Evolutionary conservation across 2,888 invertebrate species (phyloP).

Genomic region (Belgica antarctica): DNA sequence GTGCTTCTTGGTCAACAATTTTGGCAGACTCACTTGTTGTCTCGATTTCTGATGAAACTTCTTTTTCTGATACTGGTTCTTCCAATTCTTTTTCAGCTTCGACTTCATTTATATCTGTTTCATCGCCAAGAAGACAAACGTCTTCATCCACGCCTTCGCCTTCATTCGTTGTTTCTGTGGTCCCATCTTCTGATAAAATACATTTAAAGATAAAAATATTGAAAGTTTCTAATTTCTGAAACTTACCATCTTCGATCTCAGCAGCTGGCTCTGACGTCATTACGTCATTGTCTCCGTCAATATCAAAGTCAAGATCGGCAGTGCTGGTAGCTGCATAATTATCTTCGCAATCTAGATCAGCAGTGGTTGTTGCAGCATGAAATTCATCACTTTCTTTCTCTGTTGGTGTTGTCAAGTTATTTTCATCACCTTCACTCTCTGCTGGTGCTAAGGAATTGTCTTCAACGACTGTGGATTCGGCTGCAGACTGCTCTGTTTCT

Average conservation of each 20-base stretch:
- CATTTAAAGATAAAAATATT: conserved; percentile 6
- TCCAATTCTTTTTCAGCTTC: conserved; percentile 66
- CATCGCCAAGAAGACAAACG: conserved; percentile 67
- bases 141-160: conserved; percentile 65
- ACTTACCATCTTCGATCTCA: neutral
- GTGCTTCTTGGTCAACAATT: conserved; percentile 44
- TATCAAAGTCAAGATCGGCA: neutral
- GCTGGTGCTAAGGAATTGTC: too few species aligned
- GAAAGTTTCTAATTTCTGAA: neutral
- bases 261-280: too few species aligned
- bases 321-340: neutral
- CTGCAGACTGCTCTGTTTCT: conserved; percentile 30
- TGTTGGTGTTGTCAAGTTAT: too few species aligned
- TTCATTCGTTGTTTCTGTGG: conserved; percentile 46
- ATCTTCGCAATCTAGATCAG: too few species aligned
- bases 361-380: too few species aligned
- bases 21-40: conserved; percentile 36
- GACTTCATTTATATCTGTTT: conserved; percentile 66
- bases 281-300: neutral
- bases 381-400: too few species aligned
- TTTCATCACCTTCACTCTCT: too few species aligned
- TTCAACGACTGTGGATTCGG: neutral
- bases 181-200: conserved; percentile 5
- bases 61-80: conserved; percentile 51
- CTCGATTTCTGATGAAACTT: conserved; percentile 52